Evolutionary conservation across 2,888 invertebrate genomes (phyloP).

Genomic region (Odontocolon sp.): DNA sequence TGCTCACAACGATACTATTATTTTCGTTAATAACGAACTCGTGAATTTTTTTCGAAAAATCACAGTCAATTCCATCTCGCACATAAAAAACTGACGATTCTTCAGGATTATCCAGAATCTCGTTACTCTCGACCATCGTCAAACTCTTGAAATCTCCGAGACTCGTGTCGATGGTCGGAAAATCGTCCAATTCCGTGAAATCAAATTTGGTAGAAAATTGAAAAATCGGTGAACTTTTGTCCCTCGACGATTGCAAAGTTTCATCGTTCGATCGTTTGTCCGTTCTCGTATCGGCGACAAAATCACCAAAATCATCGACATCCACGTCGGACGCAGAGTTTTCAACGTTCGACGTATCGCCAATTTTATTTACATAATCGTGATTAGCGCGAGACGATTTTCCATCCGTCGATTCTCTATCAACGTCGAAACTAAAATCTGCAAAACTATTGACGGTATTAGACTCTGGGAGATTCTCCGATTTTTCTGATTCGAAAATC

Average conservation of each 20-base stretch:
- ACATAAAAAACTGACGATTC: background rate
- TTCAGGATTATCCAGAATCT: slow-evolving; percentile 5
- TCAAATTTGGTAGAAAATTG: slow-evolving; percentile 16
- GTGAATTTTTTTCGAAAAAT: slow-evolving; percentile 42
- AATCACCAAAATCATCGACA: background rate
- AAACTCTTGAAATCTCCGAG: slow-evolving; percentile 8
- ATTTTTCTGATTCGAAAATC: slow-evolving; percentile 48
- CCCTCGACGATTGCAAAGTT: slow-evolving; percentile 26
- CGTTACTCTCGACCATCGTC: slow-evolving; percentile 5
- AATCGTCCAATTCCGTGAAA: slow-evolving; percentile 25
- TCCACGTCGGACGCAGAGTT: background rate
- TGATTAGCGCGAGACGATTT: slow-evolving; percentile 36
- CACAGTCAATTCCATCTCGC: slow-evolving; percentile 54
- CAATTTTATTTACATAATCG: slow-evolving; percentile 56
- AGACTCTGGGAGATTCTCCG: slow-evolving; percentile 45
- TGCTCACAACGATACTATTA: background rate
- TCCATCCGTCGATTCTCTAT: slow-evolving; percentile 43
- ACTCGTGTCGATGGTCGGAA: background rate
- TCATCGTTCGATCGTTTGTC: slow-evolving; percentile 7
- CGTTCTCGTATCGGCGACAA: background rate
- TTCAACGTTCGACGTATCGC: slow-evolving; percentile 4
- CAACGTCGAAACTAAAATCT: slow-evolving; percentile 63
- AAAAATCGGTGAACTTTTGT: slow-evolving; percentile 38
- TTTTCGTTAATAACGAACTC: slow-evolving; percentile 12
- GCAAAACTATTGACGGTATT: slow-evolving; percentile 59